Evolutionary conservation across 53 echinoderm and acorn worm genomes (phyloP).

Genomic region (Arbacia lixula): DNA sequence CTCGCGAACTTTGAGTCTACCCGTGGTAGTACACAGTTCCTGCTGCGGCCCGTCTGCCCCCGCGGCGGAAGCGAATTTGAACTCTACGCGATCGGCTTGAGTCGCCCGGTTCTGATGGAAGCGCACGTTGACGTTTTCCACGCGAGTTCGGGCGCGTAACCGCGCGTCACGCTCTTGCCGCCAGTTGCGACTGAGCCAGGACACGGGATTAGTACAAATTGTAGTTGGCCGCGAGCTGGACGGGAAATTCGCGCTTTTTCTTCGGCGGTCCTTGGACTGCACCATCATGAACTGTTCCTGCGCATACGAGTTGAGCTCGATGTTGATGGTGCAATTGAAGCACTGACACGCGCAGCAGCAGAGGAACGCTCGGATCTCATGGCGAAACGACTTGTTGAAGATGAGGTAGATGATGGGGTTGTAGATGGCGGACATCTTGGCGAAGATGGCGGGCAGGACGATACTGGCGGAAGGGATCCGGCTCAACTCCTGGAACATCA

Average conservation of each 20-base stretch:
- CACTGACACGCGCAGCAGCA: slow-evolving; percentile 80
- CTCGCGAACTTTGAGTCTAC: neutral
- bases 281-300: neutral
- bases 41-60: neutral
- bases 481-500: neutral
- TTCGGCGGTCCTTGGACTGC: neutral
- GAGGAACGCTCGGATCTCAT: slow-evolving; percentile 37
- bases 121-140: slow-evolving; percentile 32
- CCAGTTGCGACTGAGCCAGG: neutral
- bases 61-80: too few species aligned
- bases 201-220: neutral
- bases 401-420: slow-evolving; percentile 76
- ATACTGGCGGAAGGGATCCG: neutral
- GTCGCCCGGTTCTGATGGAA: neutral
- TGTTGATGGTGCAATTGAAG: slow-evolving; percentile 57
- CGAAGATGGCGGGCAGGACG: slow-evolving; percentile 51
- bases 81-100: too few species aligned
- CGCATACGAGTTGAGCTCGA: slow-evolving; percentile 15
- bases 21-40: neutral
- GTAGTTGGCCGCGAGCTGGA: neutral
- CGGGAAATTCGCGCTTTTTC: neutral
- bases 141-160: neutral
- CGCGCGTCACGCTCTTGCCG: neutral
- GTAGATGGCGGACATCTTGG: slow-evolving; percentile 70
- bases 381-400: slow-evolving; percentile 75